These are phyloP conservation scores for Sardinella longiceps DNA, from an alignment of 2,797 vertebrate genomes.

Conservation along the genomic window DNA sequence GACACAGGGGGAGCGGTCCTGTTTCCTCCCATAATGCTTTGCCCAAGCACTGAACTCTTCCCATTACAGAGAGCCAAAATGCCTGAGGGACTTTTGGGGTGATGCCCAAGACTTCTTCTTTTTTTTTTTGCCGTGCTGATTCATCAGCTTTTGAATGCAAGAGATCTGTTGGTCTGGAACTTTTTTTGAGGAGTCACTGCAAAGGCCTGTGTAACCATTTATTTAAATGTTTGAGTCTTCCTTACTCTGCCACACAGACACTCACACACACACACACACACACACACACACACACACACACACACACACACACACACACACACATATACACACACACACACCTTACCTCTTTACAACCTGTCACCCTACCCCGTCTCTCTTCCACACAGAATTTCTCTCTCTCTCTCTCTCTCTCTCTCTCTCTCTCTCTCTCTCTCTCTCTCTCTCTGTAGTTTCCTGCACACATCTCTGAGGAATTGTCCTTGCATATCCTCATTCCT, in stretches of 20 bases:
- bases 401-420: not conserved
- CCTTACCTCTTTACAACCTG: not conserved
- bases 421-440: not conserved
- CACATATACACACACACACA: too few species aligned
- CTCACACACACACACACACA: not conserved
- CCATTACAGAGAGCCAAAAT: constrained; percentile 17
- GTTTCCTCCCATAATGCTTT: constrained; percentile 28
- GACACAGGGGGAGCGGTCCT: not conserved
- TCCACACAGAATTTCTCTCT: not conserved
- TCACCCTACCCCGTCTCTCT: not conserved
- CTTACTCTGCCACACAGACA: not conserved
- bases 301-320: not conserved
- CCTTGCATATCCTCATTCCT: not conserved
- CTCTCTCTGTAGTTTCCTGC: not conserved
- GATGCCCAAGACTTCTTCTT: constrained; percentile 8
- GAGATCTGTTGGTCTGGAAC: not conserved
- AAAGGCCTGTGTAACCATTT: not conserved
- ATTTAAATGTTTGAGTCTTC: not conserved
- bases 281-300: not conserved
- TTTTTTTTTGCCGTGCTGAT: constrained; percentile 31
- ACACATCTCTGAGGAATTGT: not conserved
- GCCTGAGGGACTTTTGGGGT: constrained; percentile 23
- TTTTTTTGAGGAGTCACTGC: constrained; percentile 14
- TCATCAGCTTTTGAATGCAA: constrained; percentile 31
- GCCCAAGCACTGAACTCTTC: constrained; percentile 9